Base-by-base conservation (phyloP, 2,888 invertebrate species). In the Dryomyza anilis region DNA sequence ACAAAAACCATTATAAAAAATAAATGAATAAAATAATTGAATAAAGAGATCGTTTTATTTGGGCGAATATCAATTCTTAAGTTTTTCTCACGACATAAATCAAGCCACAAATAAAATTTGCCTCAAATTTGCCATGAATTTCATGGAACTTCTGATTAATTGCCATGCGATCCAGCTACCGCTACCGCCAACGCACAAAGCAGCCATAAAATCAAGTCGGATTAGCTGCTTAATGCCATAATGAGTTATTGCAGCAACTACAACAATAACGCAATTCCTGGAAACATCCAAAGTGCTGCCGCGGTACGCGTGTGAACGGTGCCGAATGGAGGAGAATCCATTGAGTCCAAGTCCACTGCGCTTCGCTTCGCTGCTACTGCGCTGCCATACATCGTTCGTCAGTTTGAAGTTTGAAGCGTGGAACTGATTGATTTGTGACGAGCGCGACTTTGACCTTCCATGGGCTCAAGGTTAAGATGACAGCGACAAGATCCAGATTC, bases 381-480 rank as follows among this genome's bases (percentile, higher is more conserved):
- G 36, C 39, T 33, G 36, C 33, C 21, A 36, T 16, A 27, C 57
- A n/a, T 39, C 8, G 50, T 50, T n/a, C 16, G 14, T n/a, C n/a
- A n/a, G n/a, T n/a, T n/a, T n/a, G n/a, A n/a, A n/a, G n/a, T 46
- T 55, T 64, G 64, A 64, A 36, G 65, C 71, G 69, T 77, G 77
- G 76, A 75, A 78, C 76, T 76, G 76, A 76, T 78, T 76, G 76
- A 76, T 76, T 76, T 71, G 72, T 71, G 67, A 66, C 63, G 16
- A 43, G 29, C 39, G 12, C 50, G 21, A 57, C 57, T 12, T 25
- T 46, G 63, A 64, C 58, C 64, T 60, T 64, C 25, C n/a, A 14
- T n/a, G 21, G 45, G 29, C 45, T 57, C 63, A 63, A 63, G 59
- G 64, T 48, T 56, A 63, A 45, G 55, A 53, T 16, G 46, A 55